Percentiles rank a stretch among this genome's conserved stretches.
Conservation (phyloP, 2,797 vertebrate genomes). For the Chelon labrosus region DNA sequence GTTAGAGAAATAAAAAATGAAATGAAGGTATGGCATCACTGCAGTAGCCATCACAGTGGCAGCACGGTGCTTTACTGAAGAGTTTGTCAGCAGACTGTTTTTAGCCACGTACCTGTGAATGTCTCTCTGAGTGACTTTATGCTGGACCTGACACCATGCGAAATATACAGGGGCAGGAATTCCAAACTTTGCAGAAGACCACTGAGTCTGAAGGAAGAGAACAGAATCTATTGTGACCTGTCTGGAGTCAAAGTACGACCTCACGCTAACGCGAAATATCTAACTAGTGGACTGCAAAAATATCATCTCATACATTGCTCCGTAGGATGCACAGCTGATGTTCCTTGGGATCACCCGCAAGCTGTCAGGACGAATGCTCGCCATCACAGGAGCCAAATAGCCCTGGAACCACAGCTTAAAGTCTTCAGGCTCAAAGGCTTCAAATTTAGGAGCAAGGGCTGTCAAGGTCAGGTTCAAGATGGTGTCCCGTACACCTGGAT, state of each 20-base stretch:
- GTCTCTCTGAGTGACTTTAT: conserved; percentile 27
- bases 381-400: conserved; percentile 41
- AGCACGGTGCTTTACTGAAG: neutral
- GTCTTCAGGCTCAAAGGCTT: conserved; percentile 26
- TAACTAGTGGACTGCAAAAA: neutral
- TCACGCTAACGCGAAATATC: neutral
- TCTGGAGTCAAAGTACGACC: neutral
- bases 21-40: conserved; percentile 2
- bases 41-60: neutral
- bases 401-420: conserved; percentile 56
- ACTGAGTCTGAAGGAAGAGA: conserved; percentile 16
- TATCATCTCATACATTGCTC: conserved; percentile 53
- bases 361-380: conserved; percentile 36
- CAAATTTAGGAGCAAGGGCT: conserved; percentile 32
- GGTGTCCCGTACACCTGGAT: conserved; percentile 36
- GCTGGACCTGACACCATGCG: conserved; percentile 33
- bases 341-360: conserved; percentile 45
- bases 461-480: conserved; percentile 58
- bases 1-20: conserved; percentile 13
- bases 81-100: too few relatives aligned
- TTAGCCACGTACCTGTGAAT: conserved; percentile 27
- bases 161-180: conserved; percentile 17
- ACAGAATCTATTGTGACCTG: neutral
- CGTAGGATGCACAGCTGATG: conserved; percentile 55
- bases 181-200: conserved; percentile 33